Conservation (phyloP, 2,888 invertebrate genomes). For the Chloroclysta siterata region DNA sequence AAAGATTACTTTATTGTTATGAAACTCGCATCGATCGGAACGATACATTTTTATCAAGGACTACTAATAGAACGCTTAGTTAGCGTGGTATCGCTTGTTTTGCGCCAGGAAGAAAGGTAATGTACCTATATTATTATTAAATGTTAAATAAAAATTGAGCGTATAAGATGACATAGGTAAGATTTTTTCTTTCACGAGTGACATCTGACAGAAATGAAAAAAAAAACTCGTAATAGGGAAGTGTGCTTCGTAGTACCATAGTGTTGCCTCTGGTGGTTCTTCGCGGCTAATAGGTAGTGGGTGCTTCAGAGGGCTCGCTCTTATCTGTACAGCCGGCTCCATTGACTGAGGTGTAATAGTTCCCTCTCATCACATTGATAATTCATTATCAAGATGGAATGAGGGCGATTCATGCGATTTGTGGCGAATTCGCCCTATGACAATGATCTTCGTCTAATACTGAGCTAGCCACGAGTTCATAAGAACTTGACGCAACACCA, state of each 20-base stretch:
- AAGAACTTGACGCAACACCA: neutral
- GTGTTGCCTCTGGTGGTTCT: neutral
- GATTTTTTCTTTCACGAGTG: no score
- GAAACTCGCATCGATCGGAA: conserved; percentile 15
- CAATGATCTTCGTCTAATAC: neutral
- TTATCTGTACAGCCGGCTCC: no score
- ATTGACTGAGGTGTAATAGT: no score
- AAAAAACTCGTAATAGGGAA: no score
- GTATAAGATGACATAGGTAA: no score
- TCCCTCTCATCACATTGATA: neutral
- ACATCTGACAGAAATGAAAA: no score
- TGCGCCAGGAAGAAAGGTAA: neutral
- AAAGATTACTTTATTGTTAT: conserved; percentile 17
- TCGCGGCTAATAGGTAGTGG: neutral
- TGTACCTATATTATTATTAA: no score
- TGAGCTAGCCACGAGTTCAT: neutral
- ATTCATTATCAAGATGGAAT: neutral
- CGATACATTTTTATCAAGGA: conserved; percentile 20
- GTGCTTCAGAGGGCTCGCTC: neutral
- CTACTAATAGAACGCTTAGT: neutral
- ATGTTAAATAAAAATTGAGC: neutral
- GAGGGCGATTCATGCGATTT: no score
- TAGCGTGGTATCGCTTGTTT: neutral
- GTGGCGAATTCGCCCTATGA: no score
- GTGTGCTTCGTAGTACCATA: neutral